These are phyloP conservation scores for Hycleus phaleratus DNA, from an alignment of 1,140 invertebrate genomes.

Conservation along the genomic window DNA sequence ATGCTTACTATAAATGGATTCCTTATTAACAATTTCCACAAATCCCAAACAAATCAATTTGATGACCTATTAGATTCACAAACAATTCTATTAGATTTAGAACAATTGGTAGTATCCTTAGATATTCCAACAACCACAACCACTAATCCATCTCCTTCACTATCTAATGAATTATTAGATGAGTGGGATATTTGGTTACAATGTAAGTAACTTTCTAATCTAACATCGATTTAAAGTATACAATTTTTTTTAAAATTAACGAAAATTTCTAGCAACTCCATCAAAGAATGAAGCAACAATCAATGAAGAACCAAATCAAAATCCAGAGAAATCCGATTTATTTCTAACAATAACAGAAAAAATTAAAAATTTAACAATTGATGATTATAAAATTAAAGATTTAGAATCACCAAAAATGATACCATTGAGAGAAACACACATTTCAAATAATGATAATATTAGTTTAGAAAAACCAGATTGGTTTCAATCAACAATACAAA, in stretches of 20 bases:
- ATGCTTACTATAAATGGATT: conserved; percentile 30
- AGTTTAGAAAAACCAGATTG: conserved; percentile 13
- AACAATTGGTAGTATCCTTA: conserved; percentile 35
- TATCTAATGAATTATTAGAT: conserved; percentile 23
- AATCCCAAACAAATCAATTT: conserved; percentile 23
- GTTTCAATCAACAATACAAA: conserved; percentile 33
- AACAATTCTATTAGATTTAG: conserved; percentile 35
- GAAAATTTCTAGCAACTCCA: too few species aligned
- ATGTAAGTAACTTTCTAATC: conserved; percentile 29
- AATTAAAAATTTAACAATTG: not conserved
- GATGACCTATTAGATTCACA: conserved; percentile 28
- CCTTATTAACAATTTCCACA: conserved; percentile 19
- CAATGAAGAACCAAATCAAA: too few species aligned
- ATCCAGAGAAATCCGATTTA: too few species aligned
- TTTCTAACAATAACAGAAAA: too few species aligned
- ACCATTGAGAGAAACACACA: conserved; percentile 35
- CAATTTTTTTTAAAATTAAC: too few species aligned
- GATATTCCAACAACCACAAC: conserved; percentile 26
- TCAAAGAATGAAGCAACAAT: too few species aligned
- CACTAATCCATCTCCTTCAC: conserved; percentile 13
- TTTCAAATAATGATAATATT: conserved; percentile 25
- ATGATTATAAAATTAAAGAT: not conserved
- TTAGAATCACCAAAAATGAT: conserved; percentile 22
- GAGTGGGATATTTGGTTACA: conserved; percentile 37
- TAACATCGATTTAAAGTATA: not conserved